Conservation (phyloP, 2,797 vertebrate genomes). For the Karalla daura region DNA sequence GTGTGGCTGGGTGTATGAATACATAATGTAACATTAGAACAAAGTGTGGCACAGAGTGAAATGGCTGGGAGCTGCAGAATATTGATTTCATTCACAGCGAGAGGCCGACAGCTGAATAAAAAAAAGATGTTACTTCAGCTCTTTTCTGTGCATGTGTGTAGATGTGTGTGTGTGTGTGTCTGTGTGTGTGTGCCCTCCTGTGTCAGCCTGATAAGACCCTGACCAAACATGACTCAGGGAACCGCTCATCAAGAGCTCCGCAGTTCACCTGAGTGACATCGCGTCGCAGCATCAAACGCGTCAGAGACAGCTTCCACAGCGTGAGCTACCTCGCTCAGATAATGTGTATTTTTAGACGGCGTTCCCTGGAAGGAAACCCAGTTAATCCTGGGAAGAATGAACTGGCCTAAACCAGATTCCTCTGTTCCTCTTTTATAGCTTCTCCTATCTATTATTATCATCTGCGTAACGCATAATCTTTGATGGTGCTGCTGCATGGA, state of each 20-base stretch:
- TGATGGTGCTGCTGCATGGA: constrained; percentile 13
- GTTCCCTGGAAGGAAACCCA: constrained; percentile 56
- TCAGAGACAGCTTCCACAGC: constrained; percentile 22
- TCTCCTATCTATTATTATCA: constrained; percentile 43
- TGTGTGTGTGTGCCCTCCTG: constrained; percentile 28
- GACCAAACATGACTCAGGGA: constrained; percentile 61
- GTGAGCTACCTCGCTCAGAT: constrained; percentile 21
- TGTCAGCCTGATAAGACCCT: constrained; percentile 47
- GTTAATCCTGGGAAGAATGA: constrained; percentile 48
- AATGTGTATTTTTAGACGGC: constrained; percentile 58
- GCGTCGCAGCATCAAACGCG: constrained; percentile 47
- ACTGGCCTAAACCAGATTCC: constrained; percentile 20
- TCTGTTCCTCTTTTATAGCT: constrained; percentile 24
- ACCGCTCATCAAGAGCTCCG: constrained; percentile 31
- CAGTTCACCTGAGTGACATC: constrained; percentile 60
- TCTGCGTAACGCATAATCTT: constrained; percentile 10
- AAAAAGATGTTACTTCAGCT: constrained; percentile 32
- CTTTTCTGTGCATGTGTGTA: constrained; percentile 22
- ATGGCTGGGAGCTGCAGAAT: constrained; percentile 54
- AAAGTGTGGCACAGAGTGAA: constrained; percentile 31
- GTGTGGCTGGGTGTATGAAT: background rate
- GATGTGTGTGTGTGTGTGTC: constrained; percentile 4
- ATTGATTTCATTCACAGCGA: constrained; percentile 57
- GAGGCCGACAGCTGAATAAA: constrained; percentile 44
- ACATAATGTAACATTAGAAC: constrained; percentile 56